Evolutionary conservation across 2,113 vertebrate genomes (phyloP).

Genomic region (Typhlomys cinereus): DNA sequence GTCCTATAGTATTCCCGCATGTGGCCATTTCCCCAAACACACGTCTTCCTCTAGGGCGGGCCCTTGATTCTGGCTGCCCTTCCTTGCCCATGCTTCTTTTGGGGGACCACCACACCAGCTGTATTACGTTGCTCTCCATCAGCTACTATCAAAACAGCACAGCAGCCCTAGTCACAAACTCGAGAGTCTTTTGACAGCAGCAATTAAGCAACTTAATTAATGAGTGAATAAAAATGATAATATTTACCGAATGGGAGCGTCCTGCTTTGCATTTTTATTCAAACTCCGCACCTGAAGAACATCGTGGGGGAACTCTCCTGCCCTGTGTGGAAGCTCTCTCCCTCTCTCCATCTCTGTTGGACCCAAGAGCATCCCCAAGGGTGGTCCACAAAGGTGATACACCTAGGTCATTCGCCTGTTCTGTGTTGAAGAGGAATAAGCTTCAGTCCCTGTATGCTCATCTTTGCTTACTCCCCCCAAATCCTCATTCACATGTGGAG

Average conservation of each 20-base stretch:
- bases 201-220: slow-evolving; percentile 95
- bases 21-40: not conserved
- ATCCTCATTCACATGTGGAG: slow-evolving; percentile 74
- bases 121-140: slow-evolving; percentile 72
- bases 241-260: slow-evolving; percentile 92
- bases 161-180: slow-evolving; percentile 85
- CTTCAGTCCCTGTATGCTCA: slow-evolving; percentile 51
- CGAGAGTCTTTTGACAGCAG: slow-evolving; percentile 91
- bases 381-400: rapidly evolving
- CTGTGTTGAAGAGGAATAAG: slow-evolving; percentile 71
- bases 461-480: slow-evolving; percentile 71
- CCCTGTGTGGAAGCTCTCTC: not conserved
- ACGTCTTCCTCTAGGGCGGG: not conserved
- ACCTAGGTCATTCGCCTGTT: not conserved
- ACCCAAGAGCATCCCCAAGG: not conserved
- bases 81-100: not conserved
- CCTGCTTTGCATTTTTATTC: slow-evolving; percentile 90
- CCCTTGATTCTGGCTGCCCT: not conserved
- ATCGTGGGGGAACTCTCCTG: slow-evolving; percentile 52
- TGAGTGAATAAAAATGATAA: slow-evolving; percentile 92
- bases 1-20: slow-evolving; percentile 22
- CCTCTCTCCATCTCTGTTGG: not conserved
- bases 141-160: slow-evolving; percentile 81
- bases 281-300: slow-evolving; percentile 86
- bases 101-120: not conserved